Percentiles rank a stretch among this genome's conserved stretches.
These are phyloP conservation scores for Oncorhynchus mykiss DNA, from an alignment of 2,113 vertebrate species.

Conservation along the genomic window DNA sequence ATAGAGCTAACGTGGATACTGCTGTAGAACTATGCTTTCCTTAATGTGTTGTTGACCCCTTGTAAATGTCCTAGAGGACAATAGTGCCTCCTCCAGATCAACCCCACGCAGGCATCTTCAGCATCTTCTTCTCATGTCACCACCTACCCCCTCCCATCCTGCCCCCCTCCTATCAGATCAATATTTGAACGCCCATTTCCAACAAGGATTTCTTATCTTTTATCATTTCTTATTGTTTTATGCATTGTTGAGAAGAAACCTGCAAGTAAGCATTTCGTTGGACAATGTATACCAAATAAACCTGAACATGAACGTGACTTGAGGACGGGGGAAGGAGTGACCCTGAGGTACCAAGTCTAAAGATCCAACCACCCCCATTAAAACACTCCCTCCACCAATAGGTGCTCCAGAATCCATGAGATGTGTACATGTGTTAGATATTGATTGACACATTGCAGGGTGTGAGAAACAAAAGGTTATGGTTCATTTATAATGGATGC, in stretches of 20 bases:
- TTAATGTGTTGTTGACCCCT: background rate
- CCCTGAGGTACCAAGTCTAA: background rate
- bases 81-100: background rate
- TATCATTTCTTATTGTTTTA: too few species aligned
- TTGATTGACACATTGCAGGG: background rate
- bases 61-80: background rate
- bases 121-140: background rate
- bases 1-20: background rate
- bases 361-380: background rate
- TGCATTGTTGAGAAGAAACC: too few species aligned
- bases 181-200: background rate
- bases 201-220: background rate
- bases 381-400: background rate
- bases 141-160: background rate
- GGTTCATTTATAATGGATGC: too few species aligned
- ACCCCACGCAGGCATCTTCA: background rate
- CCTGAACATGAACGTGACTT: too few species aligned
- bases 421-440: background rate
- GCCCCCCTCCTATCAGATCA: background rate
- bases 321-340: background rate
- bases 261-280: too few species aligned
- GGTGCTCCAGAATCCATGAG: too few species aligned
- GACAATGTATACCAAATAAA: too few species aligned
- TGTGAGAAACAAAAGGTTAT: background rate
- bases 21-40: background rate